Percentiles rank a stretch among this genome's conserved stretches.
Evolutionary conservation across 2,888 invertebrate species (phyloP).

Genomic region (Apoderus coryli): DNA sequence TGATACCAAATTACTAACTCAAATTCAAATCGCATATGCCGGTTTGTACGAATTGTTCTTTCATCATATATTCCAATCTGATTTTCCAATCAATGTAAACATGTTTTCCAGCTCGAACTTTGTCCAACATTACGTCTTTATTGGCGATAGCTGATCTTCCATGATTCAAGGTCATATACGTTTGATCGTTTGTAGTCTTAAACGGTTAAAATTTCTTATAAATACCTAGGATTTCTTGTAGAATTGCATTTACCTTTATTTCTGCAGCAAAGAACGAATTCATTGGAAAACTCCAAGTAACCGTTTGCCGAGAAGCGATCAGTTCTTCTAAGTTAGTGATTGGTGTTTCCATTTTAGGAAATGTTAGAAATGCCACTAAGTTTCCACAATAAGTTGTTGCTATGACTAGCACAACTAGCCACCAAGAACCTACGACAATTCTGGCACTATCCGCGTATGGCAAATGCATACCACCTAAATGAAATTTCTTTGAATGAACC

Average conservation of each 20-base stretch:
- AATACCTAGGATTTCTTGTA: too few species aligned
- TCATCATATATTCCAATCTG: conserved; percentile 57
- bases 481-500: conserved; percentile 6
- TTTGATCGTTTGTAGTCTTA: conserved; percentile 43
- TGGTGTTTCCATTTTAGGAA: conserved; percentile 66
- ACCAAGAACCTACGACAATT: conserved; percentile 78
- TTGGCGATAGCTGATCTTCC: conserved; percentile 23
- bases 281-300: conserved; percentile 63
- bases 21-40: conserved; percentile 63
- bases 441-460: conserved; percentile 78
- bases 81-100: conserved; percentile 73
- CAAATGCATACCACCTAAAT: conserved; percentile 69
- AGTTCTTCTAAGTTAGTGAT: conserved; percentile 55
- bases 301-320: conserved; percentile 37
- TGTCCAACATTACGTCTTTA: conserved; percentile 33
- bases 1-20: too few species aligned
- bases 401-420: conserved; percentile 77
- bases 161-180: conserved; percentile 42
- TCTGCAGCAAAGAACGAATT: conserved; percentile 62
- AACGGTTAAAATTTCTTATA: too few species aligned
- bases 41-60: conserved; percentile 46
- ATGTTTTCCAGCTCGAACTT: conserved; percentile 51
- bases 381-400: conserved; percentile 89
- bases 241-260: conserved; percentile 38
- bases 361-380: conserved; percentile 82